These are phyloP conservation scores for Rattus rattus DNA, from an alignment of 2,113 vertebrate genomes.

Conservation along the genomic window DNA sequence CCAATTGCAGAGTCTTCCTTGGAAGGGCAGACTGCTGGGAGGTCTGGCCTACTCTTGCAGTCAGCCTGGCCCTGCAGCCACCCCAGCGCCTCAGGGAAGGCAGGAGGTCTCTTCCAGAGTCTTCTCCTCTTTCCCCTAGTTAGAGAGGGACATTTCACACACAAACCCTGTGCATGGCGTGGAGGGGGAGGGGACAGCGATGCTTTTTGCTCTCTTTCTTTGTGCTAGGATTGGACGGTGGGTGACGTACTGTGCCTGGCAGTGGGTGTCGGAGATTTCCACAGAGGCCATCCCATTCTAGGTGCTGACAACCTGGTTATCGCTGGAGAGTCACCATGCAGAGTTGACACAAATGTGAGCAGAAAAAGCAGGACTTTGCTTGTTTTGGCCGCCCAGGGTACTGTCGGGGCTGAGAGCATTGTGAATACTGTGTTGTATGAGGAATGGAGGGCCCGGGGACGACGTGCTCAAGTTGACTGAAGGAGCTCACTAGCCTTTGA, in stretches of 20 bases:
- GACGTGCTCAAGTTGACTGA: accelerated
- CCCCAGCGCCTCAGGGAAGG: neutral
- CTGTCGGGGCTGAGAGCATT: accelerated
- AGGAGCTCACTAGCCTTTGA: accelerated
- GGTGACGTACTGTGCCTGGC: accelerated
- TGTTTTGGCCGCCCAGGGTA: accelerated
- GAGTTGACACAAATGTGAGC: neutral
- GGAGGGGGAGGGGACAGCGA: neutral
- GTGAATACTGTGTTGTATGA: accelerated
- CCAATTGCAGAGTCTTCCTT: neutral
- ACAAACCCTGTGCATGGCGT: neutral
- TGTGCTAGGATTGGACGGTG: neutral
- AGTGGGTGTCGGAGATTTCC: accelerated
- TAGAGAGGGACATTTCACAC: neutral
- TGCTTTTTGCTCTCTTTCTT: neutral
- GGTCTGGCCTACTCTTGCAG: neutral
- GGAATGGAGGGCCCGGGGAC: accelerated
- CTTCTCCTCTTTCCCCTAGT: neutral
- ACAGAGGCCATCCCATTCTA: neutral
- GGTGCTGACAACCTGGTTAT: neutral
- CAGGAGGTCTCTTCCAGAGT: neutral
- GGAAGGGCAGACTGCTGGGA: neutral
- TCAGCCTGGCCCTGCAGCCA: neutral
- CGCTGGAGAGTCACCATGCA: accelerated
- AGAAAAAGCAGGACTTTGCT: accelerated